These are phyloP conservation scores for Phylloscopus trochilus DNA, from an alignment of 2,113 vertebrate genomes.

Conservation along the genomic window DNA sequence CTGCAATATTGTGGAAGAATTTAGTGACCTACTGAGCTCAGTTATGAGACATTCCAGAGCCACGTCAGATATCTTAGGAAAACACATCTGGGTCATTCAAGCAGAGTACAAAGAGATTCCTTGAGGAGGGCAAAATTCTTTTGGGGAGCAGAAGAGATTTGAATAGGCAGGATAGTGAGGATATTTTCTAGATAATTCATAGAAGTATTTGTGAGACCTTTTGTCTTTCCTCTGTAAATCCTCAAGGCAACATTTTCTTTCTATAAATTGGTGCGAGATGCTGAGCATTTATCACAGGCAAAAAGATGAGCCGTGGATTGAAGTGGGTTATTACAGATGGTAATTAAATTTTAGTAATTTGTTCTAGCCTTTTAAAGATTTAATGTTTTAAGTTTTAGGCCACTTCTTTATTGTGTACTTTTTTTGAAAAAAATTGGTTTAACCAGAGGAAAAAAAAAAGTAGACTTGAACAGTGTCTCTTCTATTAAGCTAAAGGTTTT, in stretches of 20 bases:
- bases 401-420: background rate
- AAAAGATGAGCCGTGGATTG: background rate
- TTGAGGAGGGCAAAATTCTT: background rate
- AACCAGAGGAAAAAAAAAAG: background rate
- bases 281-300: background rate
- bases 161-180: background rate
- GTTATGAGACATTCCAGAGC: constrained; percentile 34
- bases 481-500: background rate
- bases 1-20: background rate
- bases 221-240: background rate
- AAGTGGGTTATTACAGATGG: background rate
- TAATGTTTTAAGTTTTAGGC: background rate
- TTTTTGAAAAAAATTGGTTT: background rate
- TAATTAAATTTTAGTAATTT: background rate
- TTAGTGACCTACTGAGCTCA: constrained; percentile 15
- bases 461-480: background rate
- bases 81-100: constrained; percentile 1
- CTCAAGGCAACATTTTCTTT: background rate
- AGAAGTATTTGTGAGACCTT: background rate
- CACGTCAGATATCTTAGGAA: constrained; percentile 1
- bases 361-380: background rate
- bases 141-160: background rate
- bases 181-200: background rate
- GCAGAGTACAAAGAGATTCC: background rate
- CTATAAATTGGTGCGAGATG: background rate